These are phyloP conservation scores for Trachemys scripta DNA, from an alignment of 2,113 vertebrate species.

Conservation along the genomic window DNA sequence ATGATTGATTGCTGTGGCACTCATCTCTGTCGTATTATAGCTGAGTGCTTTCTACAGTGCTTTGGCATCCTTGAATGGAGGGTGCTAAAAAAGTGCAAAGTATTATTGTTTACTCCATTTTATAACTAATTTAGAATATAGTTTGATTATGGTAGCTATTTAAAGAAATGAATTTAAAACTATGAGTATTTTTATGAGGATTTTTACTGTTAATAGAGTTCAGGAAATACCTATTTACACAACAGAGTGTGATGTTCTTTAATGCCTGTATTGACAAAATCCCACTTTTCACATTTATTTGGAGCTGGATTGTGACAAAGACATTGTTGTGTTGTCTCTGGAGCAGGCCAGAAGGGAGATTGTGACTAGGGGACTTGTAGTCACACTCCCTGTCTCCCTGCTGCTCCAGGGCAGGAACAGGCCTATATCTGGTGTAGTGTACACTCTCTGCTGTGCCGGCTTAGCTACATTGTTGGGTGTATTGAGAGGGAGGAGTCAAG, in stretches of 20 bases:
- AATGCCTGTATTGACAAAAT: background rate
- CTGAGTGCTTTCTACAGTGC: background rate
- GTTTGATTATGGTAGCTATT: background rate
- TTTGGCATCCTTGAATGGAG: background rate
- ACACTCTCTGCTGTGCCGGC: too few relatives aligned
- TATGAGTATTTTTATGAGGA: background rate
- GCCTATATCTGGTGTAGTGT: too few relatives aligned
- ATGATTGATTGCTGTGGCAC: background rate
- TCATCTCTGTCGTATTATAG: background rate
- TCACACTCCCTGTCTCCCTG: too few relatives aligned
- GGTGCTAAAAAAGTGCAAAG: background rate
- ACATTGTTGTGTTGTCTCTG: background rate
- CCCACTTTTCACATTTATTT: background rate
- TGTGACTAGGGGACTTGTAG: too few relatives aligned
- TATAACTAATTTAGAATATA: background rate
- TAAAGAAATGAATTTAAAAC: background rate
- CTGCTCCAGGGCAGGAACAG: too few relatives aligned
- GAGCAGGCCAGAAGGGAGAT: too few relatives aligned
- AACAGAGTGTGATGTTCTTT: background rate
- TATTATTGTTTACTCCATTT: background rate
- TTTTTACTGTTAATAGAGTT: background rate
- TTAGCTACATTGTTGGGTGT: too few relatives aligned
- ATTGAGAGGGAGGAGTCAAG: too few relatives aligned
- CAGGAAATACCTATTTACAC: background rate
- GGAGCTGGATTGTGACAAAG: background rate